phyloP scores from a whole-genome alignment of 2,888 invertebrate species.

The Litoditis marina region DNA sequence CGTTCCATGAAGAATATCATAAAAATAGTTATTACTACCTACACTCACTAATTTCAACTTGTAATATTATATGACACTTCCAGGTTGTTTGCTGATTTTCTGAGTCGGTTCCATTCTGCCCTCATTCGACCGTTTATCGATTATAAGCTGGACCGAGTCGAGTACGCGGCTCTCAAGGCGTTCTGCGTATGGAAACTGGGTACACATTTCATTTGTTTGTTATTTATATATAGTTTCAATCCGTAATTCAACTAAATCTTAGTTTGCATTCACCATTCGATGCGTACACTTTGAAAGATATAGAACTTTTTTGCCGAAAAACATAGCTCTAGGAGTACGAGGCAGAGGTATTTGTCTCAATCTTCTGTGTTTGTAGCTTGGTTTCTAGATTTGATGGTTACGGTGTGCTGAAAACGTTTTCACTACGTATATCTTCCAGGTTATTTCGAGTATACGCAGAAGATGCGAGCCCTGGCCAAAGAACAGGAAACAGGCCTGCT shows the following conservation, averaged over 20 bases:
- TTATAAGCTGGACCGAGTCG: slow-evolving; percentile 28
- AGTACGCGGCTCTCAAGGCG: slow-evolving; percentile 41
- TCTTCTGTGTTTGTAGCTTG: too few species aligned
- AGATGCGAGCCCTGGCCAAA: slow-evolving; percentile 27
- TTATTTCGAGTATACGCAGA: slow-evolving; percentile 32
- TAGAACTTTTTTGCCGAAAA: too few species aligned
- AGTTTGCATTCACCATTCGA: neutral
- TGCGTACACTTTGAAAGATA: too few species aligned
- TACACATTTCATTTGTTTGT: slow-evolving; percentile 3
- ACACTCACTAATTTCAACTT: neutral
- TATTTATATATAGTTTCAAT: neutral
- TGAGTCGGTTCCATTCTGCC: slow-evolving; percentile 25
- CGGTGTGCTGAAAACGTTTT: too few species aligned
- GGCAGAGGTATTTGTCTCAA: too few species aligned
- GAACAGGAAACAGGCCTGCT: slow-evolving; percentile 30
- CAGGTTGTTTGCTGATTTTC: slow-evolving; percentile 20
- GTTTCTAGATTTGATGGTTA: too few species aligned
- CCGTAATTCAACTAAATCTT: neutral
- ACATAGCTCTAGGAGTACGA: too few species aligned
- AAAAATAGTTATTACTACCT: neutral
- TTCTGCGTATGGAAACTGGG: slow-evolving; percentile 43
- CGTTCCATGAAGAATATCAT: neutral
- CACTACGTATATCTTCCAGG: slow-evolving; percentile 29
- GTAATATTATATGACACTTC: neutral
- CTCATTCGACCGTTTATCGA: slow-evolving; percentile 23